Conservation (phyloP, 1,140 invertebrate species). For the Bemisia tabaci region DNA sequence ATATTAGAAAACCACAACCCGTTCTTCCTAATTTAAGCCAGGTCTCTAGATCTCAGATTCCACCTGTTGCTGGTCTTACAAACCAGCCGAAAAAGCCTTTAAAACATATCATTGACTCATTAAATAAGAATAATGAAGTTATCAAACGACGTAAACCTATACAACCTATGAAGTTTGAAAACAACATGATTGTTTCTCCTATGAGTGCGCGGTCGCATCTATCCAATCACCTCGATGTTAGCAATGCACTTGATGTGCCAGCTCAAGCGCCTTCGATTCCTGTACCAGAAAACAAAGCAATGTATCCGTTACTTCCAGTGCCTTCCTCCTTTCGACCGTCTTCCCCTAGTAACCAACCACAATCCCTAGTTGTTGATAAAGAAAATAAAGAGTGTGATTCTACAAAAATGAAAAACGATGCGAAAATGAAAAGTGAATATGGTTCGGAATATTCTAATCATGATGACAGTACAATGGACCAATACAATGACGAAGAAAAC, state of each 20-base stretch:
- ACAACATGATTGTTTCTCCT: slow-evolving; percentile 14
- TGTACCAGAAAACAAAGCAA: slow-evolving; percentile 15
- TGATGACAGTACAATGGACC: background rate
- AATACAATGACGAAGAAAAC: background rate
- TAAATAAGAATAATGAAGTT: slow-evolving; percentile 10
- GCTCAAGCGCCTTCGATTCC: slow-evolving; percentile 13
- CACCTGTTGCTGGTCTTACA: background rate
- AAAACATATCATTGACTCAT: slow-evolving; percentile 1
- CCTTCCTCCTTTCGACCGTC: background rate
- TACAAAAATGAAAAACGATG: background rate
- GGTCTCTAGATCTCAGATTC: background rate
- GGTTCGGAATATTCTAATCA: background rate
- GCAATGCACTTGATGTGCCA: slow-evolving; percentile 12
- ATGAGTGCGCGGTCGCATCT: slow-evolving; percentile 13
- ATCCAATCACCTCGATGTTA: slow-evolving; percentile 15
- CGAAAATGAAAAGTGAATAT: background rate
- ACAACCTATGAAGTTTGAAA: slow-evolving; percentile 14
- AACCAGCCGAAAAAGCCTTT: background rate
- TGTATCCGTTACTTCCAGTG: slow-evolving; percentile 14
- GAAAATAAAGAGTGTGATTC: background rate
- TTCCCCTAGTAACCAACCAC: background rate
- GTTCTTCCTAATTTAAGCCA: slow-evolving; percentile 1
- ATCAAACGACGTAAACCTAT: slow-evolving; percentile 16
- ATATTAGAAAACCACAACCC: slow-evolving; percentile 3
- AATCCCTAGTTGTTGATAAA: background rate